Evolutionary conservation across 2,888 invertebrate genomes (phyloP).

Genomic region (Sphaeridia pumilis): DNA sequence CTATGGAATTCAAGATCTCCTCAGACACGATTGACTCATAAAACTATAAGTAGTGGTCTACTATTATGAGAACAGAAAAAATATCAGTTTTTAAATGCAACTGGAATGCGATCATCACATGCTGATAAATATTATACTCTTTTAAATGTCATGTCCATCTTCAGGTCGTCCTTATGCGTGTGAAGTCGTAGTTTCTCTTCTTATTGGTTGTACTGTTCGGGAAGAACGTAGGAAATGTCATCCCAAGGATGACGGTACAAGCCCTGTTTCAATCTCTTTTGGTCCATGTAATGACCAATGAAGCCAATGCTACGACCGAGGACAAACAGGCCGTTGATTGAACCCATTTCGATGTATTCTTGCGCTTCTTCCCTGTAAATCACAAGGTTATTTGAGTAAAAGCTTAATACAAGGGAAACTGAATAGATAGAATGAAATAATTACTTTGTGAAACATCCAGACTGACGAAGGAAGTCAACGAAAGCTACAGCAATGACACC

Average conservation of each 20-base stretch:
- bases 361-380: slow-evolving; percentile 77
- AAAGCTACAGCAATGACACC: slow-evolving; percentile 96
- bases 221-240: slow-evolving; percentile 82
- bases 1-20: too few relatives aligned
- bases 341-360: slow-evolving; percentile 93
- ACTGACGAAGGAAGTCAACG: slow-evolving; percentile 88
- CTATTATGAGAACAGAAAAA: too few relatives aligned
- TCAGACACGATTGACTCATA: too few relatives aligned
- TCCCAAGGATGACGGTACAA: slow-evolving; percentile 99
- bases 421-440: neutral
- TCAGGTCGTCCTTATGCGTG: too few relatives aligned
- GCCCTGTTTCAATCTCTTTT: slow-evolving; percentile 96
- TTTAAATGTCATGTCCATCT: too few relatives aligned
- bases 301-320: slow-evolving; percentile 97
- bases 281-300: slow-evolving; percentile 96
- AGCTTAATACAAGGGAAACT: neutral
- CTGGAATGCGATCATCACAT: too few relatives aligned
- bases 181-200: too few relatives aligned
- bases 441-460: slow-evolving; percentile 84
- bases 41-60: too few relatives aligned
- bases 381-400: neutral
- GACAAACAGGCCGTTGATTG: slow-evolving; percentile 96
- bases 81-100: too few relatives aligned
- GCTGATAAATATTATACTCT: too few relatives aligned
- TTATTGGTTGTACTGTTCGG: slow-evolving; percentile 52